A percentile compares a stretch with the other conserved stretches of the same genome.
phyloP scores from a whole-genome alignment of 2,888 invertebrate species.

The Cecidostiba fungosa region DNA sequence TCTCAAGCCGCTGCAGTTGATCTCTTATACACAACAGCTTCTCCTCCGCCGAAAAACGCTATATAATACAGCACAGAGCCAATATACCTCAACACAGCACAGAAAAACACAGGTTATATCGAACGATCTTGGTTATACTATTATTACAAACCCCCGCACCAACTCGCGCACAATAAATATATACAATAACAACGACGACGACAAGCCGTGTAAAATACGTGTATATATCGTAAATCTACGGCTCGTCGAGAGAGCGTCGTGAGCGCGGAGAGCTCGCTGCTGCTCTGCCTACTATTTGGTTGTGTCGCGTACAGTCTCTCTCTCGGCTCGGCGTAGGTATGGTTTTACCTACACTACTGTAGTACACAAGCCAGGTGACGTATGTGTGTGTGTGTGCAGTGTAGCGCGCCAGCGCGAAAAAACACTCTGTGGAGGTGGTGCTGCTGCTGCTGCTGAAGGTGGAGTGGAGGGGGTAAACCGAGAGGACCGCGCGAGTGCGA shows the following conservation, averaged over 20 bases:
- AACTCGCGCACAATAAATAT: background rate
- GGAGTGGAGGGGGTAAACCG: background rate
- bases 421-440: background rate
- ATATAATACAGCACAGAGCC: background rate
- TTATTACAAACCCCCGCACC: background rate
- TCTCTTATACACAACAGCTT: background rate
- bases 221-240: background rate
- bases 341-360: background rate
- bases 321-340: background rate
- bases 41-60: background rate
- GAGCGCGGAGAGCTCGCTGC: background rate
- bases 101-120: background rate
- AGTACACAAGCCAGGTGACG: background rate
- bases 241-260: background rate
- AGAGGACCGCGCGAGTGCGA: background rate
- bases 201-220: background rate
- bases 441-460: background rate
- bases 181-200: too few species aligned
- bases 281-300: background rate
- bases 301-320: background rate
- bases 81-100: background rate
- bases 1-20: too few species aligned
- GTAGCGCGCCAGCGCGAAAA: constrained; percentile 11
- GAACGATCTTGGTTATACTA: too few species aligned
- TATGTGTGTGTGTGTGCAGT: background rate